phyloP scores from a whole-genome alignment of 2,797 vertebrate species.

The Varecia variegata region DNA sequence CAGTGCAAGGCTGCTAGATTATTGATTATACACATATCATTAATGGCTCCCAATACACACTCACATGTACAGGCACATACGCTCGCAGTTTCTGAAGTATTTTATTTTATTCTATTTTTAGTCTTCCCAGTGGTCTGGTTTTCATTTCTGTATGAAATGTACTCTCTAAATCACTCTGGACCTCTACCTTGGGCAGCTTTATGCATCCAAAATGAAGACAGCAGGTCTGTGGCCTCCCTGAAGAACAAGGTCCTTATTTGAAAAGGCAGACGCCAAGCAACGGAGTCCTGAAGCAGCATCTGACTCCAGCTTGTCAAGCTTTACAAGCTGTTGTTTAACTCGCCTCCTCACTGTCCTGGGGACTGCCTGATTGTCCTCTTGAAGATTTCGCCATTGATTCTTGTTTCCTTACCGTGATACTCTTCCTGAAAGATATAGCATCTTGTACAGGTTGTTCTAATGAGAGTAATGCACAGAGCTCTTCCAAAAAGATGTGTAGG shows the following conservation, averaged over 20 bases:
- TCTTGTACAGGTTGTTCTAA: constrained; percentile 62
- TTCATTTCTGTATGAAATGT: constrained; percentile 53
- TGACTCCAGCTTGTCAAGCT: constrained; percentile 75
- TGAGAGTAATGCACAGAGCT: constrained; percentile 57
- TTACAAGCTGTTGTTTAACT: constrained; percentile 77
- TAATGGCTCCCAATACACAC: not conserved
- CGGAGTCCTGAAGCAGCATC: constrained; percentile 77
- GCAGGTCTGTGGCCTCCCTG: constrained; percentile 40
- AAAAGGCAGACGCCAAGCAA: constrained; percentile 67
- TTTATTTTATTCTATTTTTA: constrained; percentile 40
- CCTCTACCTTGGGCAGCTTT: constrained; percentile 37
- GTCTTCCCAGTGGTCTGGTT: constrained; percentile 27
- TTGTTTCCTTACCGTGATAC: constrained; percentile 52
- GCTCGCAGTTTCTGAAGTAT: not conserved
- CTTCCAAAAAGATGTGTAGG: constrained; percentile 30
- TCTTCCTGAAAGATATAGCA: constrained; percentile 57
- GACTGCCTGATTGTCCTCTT: constrained; percentile 76
- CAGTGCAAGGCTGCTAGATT: not conserved
- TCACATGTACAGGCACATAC: not conserved
- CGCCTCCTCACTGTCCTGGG: constrained; percentile 63
- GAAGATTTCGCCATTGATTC: constrained; percentile 71
- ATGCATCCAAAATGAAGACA: constrained; percentile 63
- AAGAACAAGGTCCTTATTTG: constrained; percentile 76
- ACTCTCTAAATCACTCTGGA: constrained; percentile 48
- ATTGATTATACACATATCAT: not conserved